Percentiles rank a stretch among this genome's conserved stretches.
Conservation (phyloP, 2,888 invertebrate genomes). For the Tromatobia lineatoria region DNA sequence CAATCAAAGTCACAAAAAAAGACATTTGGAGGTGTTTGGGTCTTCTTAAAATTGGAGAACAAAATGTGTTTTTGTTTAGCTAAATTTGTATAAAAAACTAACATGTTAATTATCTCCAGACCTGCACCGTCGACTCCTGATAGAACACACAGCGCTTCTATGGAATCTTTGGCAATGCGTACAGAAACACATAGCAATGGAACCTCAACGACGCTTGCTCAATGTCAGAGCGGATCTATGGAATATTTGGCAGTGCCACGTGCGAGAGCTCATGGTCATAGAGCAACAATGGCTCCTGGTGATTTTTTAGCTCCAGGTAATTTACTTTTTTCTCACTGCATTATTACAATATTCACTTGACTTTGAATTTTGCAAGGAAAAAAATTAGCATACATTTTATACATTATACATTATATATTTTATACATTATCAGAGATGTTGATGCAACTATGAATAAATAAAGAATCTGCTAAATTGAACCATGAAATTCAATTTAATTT, state of each 20-base stretch:
- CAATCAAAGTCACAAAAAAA: no score
- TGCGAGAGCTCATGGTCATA: constrained; percentile 47
- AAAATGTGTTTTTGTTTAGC: not conserved
- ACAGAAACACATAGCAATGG: constrained; percentile 52
- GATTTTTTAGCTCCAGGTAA: constrained; percentile 63
- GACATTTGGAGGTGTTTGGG: not conserved
- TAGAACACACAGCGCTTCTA: not conserved
- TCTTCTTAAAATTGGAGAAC: no score
- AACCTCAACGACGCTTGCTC: constrained; percentile 1
- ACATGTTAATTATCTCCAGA: constrained; percentile 18
- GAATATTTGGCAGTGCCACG: constrained; percentile 4
- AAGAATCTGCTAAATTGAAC: no score
- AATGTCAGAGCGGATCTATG: not conserved
- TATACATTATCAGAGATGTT: no score
- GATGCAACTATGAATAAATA: no score
- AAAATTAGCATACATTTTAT: no score
- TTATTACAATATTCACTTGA: no score
- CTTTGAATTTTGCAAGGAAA: no score
- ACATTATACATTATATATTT: no score
- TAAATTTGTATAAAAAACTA: not conserved
- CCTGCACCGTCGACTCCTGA: constrained; percentile 10
- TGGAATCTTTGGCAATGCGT: constrained; percentile 2
- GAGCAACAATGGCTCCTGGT: constrained; percentile 67
- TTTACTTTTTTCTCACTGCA: no score
- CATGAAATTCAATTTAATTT: no score